Conservation (phyloP, 2,113 vertebrate genomes). For the Melanostigma gelatinosum region DNA sequence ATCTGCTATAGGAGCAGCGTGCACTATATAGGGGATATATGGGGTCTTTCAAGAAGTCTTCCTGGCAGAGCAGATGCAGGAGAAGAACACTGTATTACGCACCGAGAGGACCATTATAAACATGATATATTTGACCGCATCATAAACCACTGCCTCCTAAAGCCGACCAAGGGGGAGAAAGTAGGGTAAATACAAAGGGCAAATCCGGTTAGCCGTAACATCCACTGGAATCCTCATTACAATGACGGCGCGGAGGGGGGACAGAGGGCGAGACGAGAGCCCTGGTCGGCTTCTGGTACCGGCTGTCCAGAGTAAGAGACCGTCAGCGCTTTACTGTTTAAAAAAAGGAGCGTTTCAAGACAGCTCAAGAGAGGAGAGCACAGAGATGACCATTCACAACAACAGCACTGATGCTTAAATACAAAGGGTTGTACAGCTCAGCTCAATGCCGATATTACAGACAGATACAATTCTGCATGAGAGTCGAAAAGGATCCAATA, state of each 20-base stretch:
- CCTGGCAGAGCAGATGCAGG: not conserved
- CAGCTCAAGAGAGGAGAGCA: constrained; percentile 29
- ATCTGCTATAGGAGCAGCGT: constrained; percentile 7
- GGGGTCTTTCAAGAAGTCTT: constrained; percentile 21
- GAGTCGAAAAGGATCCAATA: constrained; percentile 15
- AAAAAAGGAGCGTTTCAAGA: constrained; percentile 48
- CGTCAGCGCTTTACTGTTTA: constrained; percentile 51
- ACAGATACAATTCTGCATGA: constrained; percentile 36
- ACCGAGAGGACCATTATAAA: not conserved
- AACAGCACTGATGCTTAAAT: constrained; percentile 21
- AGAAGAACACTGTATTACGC: not conserved
- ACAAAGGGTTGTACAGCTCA: constrained; percentile 31
- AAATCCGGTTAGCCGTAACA: constrained; percentile 70
- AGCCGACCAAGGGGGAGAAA: constrained; percentile 57
- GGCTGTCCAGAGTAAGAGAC: constrained; percentile 61
- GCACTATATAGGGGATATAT: constrained; percentile 26
- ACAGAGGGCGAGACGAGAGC: constrained; percentile 24
- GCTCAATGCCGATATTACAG: constrained; percentile 40
- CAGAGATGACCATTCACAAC: constrained; percentile 44
- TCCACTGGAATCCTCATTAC: constrained; percentile 63
- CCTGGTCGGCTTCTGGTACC: constrained; percentile 54
- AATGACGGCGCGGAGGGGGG: constrained; percentile 39
- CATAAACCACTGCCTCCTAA: constrained; percentile 34
- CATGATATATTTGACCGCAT: constrained; percentile 6
- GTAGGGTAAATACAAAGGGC: constrained; percentile 70